Base-by-base conservation (phyloP, 2,888 invertebrate species). In the Hoplodrina ambigua region DNA sequence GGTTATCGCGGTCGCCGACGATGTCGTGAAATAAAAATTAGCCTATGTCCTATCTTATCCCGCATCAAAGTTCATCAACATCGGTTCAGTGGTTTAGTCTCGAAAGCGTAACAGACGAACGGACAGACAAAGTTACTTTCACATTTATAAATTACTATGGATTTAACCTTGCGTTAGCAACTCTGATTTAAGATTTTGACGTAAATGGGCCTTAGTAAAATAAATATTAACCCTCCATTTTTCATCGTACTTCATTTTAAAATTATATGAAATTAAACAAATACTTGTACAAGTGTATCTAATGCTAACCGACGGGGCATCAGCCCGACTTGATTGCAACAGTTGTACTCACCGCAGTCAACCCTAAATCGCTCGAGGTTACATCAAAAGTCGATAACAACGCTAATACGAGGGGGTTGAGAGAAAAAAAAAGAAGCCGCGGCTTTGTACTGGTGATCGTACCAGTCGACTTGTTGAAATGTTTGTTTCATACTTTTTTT, bases 351-450 rank as follows among this genome's bases (percentile, higher is more conserved):
- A 84, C 84, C 80, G 62, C 82, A 77, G 54, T 57, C 84, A 85
- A 85, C 87, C 86, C 87, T 79, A 80, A 75, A 81, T 67, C 81
- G 86, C 87, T 75, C 85, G 73, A 83, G 89, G 90, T 83, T 83
- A 85, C 80, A 86, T 81, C 78, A 85, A 80, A 86, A 87, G 85
- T 87, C 88, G 78, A 88, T 88, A 85, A 85, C 83, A 83, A 82
- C 83, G 83, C 69, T 81, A 77, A 82, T 72, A 68, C 20, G 75
- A 80, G 87, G 86, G 86, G 85, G 82, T 84, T 75, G 75, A 75
- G 74, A 69, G 68, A 72, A 77, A 61, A 65, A 78, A 59, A 37
- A 41, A 66, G n/a, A n/a, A n/a, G n/a, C 46, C 58, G 37, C 52
- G 37, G 60, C 65, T 68, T 75, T 65, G 62, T 68, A 57, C 58